Conservation (phyloP, 2,113 vertebrate species). For the Hiodon alosoides region DNA sequence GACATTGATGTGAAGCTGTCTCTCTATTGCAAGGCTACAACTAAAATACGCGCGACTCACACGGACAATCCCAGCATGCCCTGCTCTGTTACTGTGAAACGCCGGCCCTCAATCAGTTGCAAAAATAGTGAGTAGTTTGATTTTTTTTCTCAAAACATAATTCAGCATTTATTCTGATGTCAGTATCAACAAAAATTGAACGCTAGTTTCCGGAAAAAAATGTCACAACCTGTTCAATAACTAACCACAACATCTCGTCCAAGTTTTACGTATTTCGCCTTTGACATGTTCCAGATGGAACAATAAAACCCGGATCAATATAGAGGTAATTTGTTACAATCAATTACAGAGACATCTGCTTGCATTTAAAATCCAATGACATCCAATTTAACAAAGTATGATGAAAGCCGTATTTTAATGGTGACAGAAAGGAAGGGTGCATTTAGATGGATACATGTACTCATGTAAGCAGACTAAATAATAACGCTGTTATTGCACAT, state of each 20-base stretch:
- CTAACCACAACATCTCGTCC: not conserved
- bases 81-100: not conserved
- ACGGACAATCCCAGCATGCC: not conserved
- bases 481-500: too few species aligned
- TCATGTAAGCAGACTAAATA: too few species aligned
- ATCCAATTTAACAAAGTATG: slow-evolving; percentile 17
- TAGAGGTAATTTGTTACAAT: slow-evolving; percentile 63
- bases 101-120: too few species aligned
- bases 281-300: slow-evolving; percentile 23
- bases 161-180: too few species aligned
- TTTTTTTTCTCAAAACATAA: too few species aligned
- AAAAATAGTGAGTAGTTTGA: too few species aligned
- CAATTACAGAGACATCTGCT: slow-evolving; percentile 69
- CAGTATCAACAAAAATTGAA: too few species aligned
- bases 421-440: not conserved
- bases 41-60: not conserved
- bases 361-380: slow-evolving; percentile 58
- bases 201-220: not conserved
- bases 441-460: not conserved
- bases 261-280: slow-evolving; percentile 11
- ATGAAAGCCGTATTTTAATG: not conserved
- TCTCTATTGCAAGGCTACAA: not conserved
- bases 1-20: too few species aligned
- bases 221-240: not conserved
- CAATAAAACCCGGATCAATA: slow-evolving; percentile 55